A percentile compares a stretch with the other conserved stretches of the same genome.
These are phyloP conservation scores for Idaea dimidiata DNA, from an alignment of 2,888 invertebrate genomes.

Conservation along the genomic window DNA sequence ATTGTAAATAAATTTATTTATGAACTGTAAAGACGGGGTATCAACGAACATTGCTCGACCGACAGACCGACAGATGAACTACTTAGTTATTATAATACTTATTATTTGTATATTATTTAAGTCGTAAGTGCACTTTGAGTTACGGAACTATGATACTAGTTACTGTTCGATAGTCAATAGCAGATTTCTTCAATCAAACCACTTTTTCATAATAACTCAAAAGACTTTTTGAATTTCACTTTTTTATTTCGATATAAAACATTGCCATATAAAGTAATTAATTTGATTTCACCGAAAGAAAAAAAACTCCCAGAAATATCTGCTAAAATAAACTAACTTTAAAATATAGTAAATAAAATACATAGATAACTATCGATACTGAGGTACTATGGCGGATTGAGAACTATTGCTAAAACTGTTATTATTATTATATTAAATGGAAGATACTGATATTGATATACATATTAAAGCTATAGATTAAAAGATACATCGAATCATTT, in stretches of 20 bases:
- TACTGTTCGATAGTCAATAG: constrained; percentile 37
- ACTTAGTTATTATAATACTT: constrained; percentile 67
- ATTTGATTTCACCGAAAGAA: constrained; percentile 33
- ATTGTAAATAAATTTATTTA: constrained; percentile 76
- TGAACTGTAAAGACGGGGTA: constrained; percentile 66
- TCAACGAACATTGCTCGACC: constrained; percentile 67
- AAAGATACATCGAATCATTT: constrained; percentile 65
- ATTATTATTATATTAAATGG: constrained; percentile 61
- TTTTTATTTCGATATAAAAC: constrained; percentile 12
- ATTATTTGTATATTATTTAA: constrained; percentile 63
- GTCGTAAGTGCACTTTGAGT: constrained; percentile 78
- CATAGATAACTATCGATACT: constrained; percentile 62
- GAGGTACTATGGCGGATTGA: constrained; percentile 76
- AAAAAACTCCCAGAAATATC: constrained; percentile 17
- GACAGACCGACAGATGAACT: constrained; percentile 50
- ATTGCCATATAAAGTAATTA: constrained; percentile 18
- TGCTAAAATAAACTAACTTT: constrained; percentile 39
- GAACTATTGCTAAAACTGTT: constrained; percentile 69
- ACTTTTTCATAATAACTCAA: constrained; percentile 3
- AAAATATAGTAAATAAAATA: constrained; percentile 33
- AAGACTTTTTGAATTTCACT: constrained; percentile 10
- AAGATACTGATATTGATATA: constrained; percentile 66
- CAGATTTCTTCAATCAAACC: constrained; percentile 41
- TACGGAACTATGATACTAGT: constrained; percentile 73
- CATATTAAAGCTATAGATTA: constrained; percentile 76